Conservation (phyloP, 2,113 vertebrate genomes). For the Numida meleagris region DNA sequence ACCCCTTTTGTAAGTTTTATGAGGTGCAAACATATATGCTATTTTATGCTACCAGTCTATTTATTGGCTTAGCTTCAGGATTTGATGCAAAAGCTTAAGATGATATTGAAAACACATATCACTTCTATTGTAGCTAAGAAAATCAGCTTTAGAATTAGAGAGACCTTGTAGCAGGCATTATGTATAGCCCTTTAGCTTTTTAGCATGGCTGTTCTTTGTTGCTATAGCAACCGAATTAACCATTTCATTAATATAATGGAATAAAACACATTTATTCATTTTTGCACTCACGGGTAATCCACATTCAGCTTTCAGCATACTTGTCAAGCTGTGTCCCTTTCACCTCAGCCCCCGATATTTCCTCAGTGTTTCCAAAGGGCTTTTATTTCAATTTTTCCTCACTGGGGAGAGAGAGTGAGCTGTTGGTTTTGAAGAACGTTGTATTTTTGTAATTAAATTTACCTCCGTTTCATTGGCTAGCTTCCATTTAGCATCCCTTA, state of each 20-base stretch:
- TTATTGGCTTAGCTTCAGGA: slow-evolving; percentile 79
- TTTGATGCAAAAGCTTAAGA: slow-evolving; percentile 78
- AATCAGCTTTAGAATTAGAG: slow-evolving; percentile 85
- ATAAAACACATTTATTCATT: slow-evolving; percentile 68
- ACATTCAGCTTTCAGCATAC: slow-evolving; percentile 63
- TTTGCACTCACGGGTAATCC: slow-evolving; percentile 54
- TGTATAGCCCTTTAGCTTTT: slow-evolving; percentile 85
- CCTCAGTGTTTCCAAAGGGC: slow-evolving; percentile 46
- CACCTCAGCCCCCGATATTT: slow-evolving; percentile 59
- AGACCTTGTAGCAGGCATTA: slow-evolving; percentile 84
- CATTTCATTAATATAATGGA: slow-evolving; percentile 81
- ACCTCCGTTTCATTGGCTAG: slow-evolving; percentile 64
- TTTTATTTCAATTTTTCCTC: slow-evolving; percentile 47
- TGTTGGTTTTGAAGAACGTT: slow-evolving; percentile 45
- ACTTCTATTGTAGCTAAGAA: slow-evolving; percentile 80
- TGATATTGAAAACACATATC: slow-evolving; percentile 80
- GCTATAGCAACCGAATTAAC: slow-evolving; percentile 89
- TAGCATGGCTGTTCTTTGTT: slow-evolving; percentile 84
- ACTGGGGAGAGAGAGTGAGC: background rate
- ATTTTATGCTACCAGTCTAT: slow-evolving; percentile 69
- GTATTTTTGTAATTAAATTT: slow-evolving; percentile 71
- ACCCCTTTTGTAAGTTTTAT: slow-evolving; percentile 63
- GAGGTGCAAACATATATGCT: slow-evolving; percentile 64
- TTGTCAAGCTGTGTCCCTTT: slow-evolving; percentile 50
- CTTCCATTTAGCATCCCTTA: slow-evolving; percentile 65